phyloP scores from a whole-genome alignment of 2,797 vertebrate species.

The Pangasius larnaudii region DNA sequence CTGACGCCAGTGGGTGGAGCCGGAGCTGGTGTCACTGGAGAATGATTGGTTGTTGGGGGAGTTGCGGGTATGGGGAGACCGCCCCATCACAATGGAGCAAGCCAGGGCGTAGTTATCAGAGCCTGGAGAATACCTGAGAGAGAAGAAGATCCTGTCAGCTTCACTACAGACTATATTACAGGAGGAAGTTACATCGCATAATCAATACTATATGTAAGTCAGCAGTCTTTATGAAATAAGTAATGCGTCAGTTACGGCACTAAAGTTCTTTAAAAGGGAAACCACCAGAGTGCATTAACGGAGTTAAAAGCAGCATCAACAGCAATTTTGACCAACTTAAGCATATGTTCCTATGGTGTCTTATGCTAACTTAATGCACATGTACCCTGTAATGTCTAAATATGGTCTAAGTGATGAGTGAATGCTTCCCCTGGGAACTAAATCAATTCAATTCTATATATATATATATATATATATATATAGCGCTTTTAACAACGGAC shows the following conservation, averaged over 20 bases:
- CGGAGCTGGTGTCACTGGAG: slow-evolving; percentile 81
- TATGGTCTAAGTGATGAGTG: not conserved
- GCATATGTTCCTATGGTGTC: too few relatives aligned
- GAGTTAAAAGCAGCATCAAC: not conserved
- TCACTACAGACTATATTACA: not conserved
- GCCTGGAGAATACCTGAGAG: slow-evolving; percentile 86
- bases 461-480: not conserved
- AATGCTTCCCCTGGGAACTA: not conserved
- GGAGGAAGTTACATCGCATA: not conserved
- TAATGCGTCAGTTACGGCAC: not conserved
- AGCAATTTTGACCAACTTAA: not conserved
- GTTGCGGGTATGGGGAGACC: slow-evolving; percentile 87
- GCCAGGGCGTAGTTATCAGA: slow-evolving; percentile 93
- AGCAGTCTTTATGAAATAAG: slow-evolving; percentile 13
- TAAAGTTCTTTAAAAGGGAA: not conserved
- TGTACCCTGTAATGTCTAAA: not conserved
- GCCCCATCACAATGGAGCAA: slow-evolving; percentile 89
- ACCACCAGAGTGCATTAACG: not conserved
- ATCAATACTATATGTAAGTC: not conserved
- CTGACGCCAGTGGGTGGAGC: slow-evolving; percentile 86
- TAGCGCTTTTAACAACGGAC: not conserved
- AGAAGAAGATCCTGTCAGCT: slow-evolving; percentile 1
- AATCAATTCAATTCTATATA: not conserved
- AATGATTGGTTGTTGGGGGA: slow-evolving; percentile 87
- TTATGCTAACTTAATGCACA: not conserved